Conservation (phyloP, 2,888 invertebrate species). For the Lithophane leautieri region DNA sequence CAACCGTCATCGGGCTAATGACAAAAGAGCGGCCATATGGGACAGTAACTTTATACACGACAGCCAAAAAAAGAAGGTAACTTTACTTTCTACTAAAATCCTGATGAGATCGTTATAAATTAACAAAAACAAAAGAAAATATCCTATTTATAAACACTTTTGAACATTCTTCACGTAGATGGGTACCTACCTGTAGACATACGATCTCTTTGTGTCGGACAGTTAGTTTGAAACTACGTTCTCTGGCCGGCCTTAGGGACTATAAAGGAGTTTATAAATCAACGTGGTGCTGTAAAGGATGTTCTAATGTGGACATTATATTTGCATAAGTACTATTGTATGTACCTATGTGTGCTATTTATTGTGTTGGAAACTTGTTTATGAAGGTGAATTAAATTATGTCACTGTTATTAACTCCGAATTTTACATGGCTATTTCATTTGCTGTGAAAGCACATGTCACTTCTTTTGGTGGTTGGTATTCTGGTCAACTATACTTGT, state of each 20-base stretch:
- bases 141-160: background rate
- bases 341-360: slow-evolving; percentile 15
- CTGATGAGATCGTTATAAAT: background rate
- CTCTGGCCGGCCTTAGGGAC: slow-evolving; percentile 20
- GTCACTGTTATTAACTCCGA: background rate
- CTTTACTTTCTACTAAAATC: background rate
- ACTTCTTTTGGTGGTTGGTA: background rate
- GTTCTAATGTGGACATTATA: slow-evolving; percentile 58
- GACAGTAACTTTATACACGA: no score
- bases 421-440: background rate
- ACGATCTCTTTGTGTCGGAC: slow-evolving; percentile 1
- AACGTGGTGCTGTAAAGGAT: slow-evolving; percentile 49
- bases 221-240: slow-evolving; percentile 38
- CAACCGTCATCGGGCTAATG: no score
- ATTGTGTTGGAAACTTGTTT: slow-evolving; percentile 38
- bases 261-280: slow-evolving; percentile 56
- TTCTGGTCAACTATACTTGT: slow-evolving; percentile 13
- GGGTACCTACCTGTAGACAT: slow-evolving; percentile 4
- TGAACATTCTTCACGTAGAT: background rate
- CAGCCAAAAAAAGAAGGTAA: no score
- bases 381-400: slow-evolving; percentile 10
- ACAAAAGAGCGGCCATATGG: background rate
- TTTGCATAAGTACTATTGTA: slow-evolving; percentile 53
- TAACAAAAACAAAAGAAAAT: background rate
- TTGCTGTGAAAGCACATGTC: background rate